Evolutionary conservation across 53 echinoderm and acorn worm genomes (phyloP).

Genomic region (Echinometra lucunter): DNA sequence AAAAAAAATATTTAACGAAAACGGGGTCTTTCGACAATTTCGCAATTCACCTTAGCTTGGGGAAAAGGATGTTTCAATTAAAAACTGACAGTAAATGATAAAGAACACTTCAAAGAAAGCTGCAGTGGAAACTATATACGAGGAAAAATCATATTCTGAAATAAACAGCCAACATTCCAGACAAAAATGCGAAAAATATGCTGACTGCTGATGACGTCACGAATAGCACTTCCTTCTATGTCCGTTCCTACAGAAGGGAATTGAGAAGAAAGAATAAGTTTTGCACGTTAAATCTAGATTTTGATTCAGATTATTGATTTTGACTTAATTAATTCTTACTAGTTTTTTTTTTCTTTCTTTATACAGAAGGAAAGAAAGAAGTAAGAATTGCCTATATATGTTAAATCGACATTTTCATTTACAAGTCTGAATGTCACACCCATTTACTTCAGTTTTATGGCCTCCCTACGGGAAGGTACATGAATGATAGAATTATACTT

Average conservation of each 20-base stretch:
- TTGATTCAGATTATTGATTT: not conserved
- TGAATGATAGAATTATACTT: too few species aligned
- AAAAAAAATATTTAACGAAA: not conserved
- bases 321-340: too few species aligned
- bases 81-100: not conserved
- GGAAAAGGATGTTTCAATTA: not conserved
- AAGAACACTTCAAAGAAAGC: not conserved
- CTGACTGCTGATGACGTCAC: slow-evolving; percentile 48
- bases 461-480: too few species aligned
- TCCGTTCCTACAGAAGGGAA: slow-evolving; percentile 8
- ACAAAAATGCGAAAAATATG: not conserved
- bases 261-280: not conserved
- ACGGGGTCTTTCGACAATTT: not conserved
- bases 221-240: slow-evolving; percentile 24
- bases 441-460: too few species aligned
- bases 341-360: too few species aligned
- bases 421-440: too few species aligned
- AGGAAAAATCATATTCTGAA: not conserved
- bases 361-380: too few species aligned
- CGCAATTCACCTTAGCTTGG: not conserved
- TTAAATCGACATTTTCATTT: too few species aligned
- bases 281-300: not conserved
- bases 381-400: too few species aligned
- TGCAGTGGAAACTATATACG: not conserved
- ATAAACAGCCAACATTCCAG: not conserved